These are phyloP conservation scores for Iphiclides podalirius DNA, from an alignment of 2,888 invertebrate species.

Conservation along the genomic window DNA sequence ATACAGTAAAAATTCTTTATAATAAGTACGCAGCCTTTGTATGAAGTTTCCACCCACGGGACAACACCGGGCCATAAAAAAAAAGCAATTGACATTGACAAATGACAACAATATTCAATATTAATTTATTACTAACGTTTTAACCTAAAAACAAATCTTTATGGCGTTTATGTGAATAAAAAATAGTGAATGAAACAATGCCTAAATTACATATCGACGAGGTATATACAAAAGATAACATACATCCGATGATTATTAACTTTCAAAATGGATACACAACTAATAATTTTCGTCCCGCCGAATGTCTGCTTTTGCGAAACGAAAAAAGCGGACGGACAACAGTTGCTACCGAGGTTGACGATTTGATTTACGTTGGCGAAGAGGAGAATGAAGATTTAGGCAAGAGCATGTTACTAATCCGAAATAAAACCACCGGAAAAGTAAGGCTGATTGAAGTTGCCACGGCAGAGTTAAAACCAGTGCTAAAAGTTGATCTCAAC, in stretches of 20 bases:
- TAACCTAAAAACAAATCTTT: constrained; percentile 18
- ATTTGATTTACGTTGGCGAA: constrained; percentile 53
- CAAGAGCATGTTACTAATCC: constrained; percentile 50
- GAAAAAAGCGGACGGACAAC: constrained; percentile 39
- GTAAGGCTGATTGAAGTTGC: constrained; percentile 54
- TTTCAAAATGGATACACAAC: constrained; percentile 65
- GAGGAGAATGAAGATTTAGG: constrained; percentile 49
- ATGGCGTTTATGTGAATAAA: not conserved
- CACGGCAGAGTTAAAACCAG: constrained; percentile 51
- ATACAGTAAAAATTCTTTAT: too few relatives aligned
- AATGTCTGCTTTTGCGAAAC: constrained; percentile 45
- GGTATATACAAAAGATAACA: constrained; percentile 43
- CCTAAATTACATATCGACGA: constrained; percentile 52
- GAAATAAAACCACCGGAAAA: constrained; percentile 58
- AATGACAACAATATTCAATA: constrained; percentile 11
- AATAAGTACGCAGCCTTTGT: too few relatives aligned
- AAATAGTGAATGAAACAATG: constrained; percentile 36
- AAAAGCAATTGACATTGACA: not conserved
- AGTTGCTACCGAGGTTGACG: constrained; percentile 42
- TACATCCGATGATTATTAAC: constrained; percentile 47
- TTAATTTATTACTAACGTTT: constrained; percentile 14
- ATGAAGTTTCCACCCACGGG: too few relatives aligned
- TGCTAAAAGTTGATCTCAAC: constrained; percentile 37
- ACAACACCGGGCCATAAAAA: too few relatives aligned
- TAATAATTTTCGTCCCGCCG: constrained; percentile 40